These are phyloP conservation scores for Hartigia nigra DNA, from an alignment of 2,888 invertebrate genomes.

Conservation along the genomic window DNA sequence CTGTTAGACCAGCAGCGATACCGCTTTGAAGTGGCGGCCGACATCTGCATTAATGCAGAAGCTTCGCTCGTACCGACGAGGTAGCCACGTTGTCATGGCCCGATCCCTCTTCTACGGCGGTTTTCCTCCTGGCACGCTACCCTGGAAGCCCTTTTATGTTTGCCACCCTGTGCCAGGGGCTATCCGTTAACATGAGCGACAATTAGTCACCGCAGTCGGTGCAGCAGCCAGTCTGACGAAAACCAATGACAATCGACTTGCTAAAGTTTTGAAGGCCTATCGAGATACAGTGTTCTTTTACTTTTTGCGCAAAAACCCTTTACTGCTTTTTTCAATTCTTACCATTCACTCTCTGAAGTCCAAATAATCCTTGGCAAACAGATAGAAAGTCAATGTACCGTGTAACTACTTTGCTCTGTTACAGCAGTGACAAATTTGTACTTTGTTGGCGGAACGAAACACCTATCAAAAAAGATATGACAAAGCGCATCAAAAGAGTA, in stretches of 20 bases:
- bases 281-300: not conserved
- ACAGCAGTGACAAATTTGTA: not conserved
- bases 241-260: not conserved
- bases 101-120: slow-evolving; percentile 36
- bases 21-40: slow-evolving; percentile 52
- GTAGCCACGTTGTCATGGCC: not conserved
- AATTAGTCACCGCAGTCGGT: slow-evolving; percentile 41
- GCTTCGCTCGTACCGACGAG: slow-evolving; percentile 1
- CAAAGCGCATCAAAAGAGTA: slow-evolving; percentile 22
- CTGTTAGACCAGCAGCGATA: not conserved
- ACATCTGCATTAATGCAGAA: slow-evolving; percentile 50
- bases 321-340: not conserved
- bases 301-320: not conserved
- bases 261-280: not conserved
- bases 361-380: not conserved
- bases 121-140: slow-evolving; percentile 31
- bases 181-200: slow-evolving; percentile 48
- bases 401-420: not conserved
- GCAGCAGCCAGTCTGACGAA: not conserved
- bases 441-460: not conserved
- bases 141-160: slow-evolving; percentile 37
- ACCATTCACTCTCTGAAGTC: not conserved
- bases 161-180: slow-evolving; percentile 30
- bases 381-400: not conserved
- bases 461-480: slow-evolving; percentile 33